Percentiles rank a stretch among this genome's conserved stretches.
Conservation (phyloP, 2,888 invertebrate genomes). For the Epistrophe grossulariae region DNA sequence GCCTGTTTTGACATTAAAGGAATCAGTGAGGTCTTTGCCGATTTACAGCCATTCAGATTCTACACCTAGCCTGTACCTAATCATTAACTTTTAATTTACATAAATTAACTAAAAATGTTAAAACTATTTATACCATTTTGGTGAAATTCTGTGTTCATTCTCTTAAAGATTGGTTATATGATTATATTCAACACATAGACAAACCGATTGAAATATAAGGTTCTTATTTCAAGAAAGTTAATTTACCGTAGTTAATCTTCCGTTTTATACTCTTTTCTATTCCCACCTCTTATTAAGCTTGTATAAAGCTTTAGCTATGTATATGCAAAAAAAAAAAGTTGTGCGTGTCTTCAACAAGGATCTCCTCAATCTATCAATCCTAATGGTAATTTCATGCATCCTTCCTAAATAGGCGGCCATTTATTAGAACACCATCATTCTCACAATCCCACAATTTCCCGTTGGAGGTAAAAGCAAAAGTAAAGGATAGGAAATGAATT, state of each 20-base stretch:
- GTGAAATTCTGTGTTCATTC: neutral
- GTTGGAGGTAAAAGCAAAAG: neutral
- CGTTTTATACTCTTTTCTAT: conserved; percentile 23
- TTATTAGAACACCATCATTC: conserved; percentile 52
- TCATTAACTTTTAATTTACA: too few relatives aligned
- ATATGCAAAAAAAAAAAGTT: conserved; percentile 35
- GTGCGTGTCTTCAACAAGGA: conserved; percentile 56
- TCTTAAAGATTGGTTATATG: neutral
- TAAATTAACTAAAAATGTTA: too few relatives aligned
- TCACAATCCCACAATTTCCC: conserved; percentile 14
- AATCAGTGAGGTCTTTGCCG: too few relatives aligned
- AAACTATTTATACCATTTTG: neutral
- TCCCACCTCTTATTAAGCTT: conserved; percentile 26
- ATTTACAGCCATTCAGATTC: too few relatives aligned
- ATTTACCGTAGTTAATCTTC: conserved; percentile 72
- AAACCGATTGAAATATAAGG: conserved; percentile 35
- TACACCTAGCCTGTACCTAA: too few relatives aligned
- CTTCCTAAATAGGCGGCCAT: conserved; percentile 69
- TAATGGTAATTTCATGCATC: conserved; percentile 75
- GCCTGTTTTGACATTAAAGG: too few relatives aligned
- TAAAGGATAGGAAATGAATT: conserved; percentile 40
- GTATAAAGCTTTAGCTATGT: conserved; percentile 22
- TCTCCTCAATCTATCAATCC: conserved; percentile 65
- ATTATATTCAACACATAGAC: conserved; percentile 17
- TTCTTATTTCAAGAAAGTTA: conserved; percentile 67